Evolutionary conservation across 2,888 invertebrate genomes (phyloP), one percentile per base, ranked within the genome.

Genomic region (Stenichneumon culpator): DNA sequence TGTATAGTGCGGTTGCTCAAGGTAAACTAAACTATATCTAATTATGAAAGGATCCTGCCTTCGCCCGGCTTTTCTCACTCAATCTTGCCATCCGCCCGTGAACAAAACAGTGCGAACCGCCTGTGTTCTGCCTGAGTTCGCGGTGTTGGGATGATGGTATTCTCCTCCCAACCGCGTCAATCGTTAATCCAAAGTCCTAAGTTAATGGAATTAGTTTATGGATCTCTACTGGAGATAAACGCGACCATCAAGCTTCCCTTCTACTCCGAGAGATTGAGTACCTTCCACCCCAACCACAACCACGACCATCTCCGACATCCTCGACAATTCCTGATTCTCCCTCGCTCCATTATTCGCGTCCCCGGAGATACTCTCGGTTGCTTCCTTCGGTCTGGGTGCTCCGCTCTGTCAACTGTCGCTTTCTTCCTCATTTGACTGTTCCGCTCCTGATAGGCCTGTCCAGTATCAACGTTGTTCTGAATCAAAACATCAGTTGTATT

Each of bases 131-230:
- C 60, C 3, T 0, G 60, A 32, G 32, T 32, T 63, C 60, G 28
- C 28, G 25, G 14, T 32, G 16, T 32, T 63, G 60, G 60, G n/a
- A 5, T 0, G 32, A 63, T 63, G 60, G 16, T 7, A 39, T 73
- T 73, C 44, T 22, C 52, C 73, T 47, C 28, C 39, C 11, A n/a
- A 73, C 78, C 82, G 52, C 87, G 84, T 86, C 86, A 83, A 87
- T 87, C 88, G 83, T 88, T 89, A 89, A 89, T 89, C 86, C 83
- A 63, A 83, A 84, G 88, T 84, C 86, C 86, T 79, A 82, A 89
- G 88, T 86, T 90, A 90, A 90, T 90, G 88, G 88, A 90, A 90
- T 90, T 90, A 89, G 88, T 90, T 89, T 88, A 90, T 87, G 88
- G 88, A 86, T 87, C 86, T 79, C 79, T 44, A 63, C 82, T 78